Conservation (phyloP, 1,140 invertebrate species). For the Camponotus pennsylvanicus region DNA sequence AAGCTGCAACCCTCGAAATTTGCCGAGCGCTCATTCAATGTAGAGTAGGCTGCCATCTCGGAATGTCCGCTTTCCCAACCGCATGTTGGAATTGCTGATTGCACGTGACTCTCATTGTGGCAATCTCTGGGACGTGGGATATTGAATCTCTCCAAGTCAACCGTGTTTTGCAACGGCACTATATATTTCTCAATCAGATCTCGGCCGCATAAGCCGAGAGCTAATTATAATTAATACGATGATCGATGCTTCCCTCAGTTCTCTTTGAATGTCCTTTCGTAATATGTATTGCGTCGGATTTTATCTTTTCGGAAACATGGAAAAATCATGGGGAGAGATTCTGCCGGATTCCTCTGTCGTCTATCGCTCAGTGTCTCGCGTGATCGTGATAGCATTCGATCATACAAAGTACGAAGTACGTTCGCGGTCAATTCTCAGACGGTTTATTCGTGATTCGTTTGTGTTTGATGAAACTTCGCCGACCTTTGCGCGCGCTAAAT, state of each 20-base stretch:
- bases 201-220: neutral
- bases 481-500: neutral
- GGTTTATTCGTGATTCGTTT: neutral
- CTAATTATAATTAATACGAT: slow-evolving; percentile 39
- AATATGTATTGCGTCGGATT: neutral
- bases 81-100: slow-evolving; percentile 52
- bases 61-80: slow-evolving; percentile 50
- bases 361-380: neutral
- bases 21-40: slow-evolving; percentile 47
- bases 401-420: neutral
- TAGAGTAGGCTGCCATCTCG: slow-evolving; percentile 57
- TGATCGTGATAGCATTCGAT: neutral
- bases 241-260: neutral
- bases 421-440: neutral
- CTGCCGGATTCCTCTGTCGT: neutral
- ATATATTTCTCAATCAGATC: slow-evolving; percentile 38
- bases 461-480: neutral
- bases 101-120: slow-evolving; percentile 12
- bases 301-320: neutral
- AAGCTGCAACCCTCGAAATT: slow-evolving; percentile 8
- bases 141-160: slow-evolving; percentile 38
- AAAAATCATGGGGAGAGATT: neutral
- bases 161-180: slow-evolving; percentile 44
- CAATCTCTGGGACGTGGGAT: slow-evolving; percentile 20
- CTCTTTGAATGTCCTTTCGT: neutral